A percentile compares a stretch with the other conserved stretches of the same genome.
phyloP scores from a whole-genome alignment of 1,140 invertebrate species.

The Ceratina japonica region DNA sequence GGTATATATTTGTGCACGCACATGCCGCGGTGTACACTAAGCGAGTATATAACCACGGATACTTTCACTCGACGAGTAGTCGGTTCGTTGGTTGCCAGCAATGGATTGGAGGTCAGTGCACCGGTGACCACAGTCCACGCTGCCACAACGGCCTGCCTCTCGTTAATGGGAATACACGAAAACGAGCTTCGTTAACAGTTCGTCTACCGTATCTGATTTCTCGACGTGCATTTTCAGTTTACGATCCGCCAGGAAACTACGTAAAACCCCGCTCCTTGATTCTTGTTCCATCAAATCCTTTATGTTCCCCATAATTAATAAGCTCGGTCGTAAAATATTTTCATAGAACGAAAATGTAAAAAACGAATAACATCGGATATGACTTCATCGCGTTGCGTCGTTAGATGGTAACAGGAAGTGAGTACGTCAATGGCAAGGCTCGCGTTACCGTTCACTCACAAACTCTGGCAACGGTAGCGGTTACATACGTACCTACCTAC shows the following conservation, averaged over 20 bases:
- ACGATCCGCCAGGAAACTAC: background rate
- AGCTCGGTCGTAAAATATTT: too few relatives aligned
- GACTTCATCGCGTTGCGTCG: slow-evolving; percentile 42
- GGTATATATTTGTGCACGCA: slow-evolving; percentile 49
- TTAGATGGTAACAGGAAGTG: slow-evolving; percentile 56
- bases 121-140: slow-evolving; percentile 65
- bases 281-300: background rate
- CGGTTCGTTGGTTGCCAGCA: slow-evolving; percentile 59
- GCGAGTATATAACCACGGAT: slow-evolving; percentile 56
- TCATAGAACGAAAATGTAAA: background rate
- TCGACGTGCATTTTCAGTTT: slow-evolving; percentile 4
- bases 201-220: slow-evolving; percentile 6
- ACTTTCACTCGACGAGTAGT: slow-evolving; percentile 70
- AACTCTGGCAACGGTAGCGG: slow-evolving; percentile 51
- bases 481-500: slow-evolving; percentile 33
- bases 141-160: slow-evolving; percentile 20
- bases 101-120: slow-evolving; percentile 72
- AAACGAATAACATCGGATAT: slow-evolving; percentile 51
- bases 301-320: too few relatives aligned
- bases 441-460: slow-evolving; percentile 52
- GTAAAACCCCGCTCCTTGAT: background rate
- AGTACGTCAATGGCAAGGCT: slow-evolving; percentile 54
- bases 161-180: slow-evolving; percentile 13
- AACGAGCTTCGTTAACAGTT: slow-evolving; percentile 28
- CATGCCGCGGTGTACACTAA: slow-evolving; percentile 45